Base-by-base conservation (phyloP, 2,888 invertebrate species). In the Torymus aiolomorphi region DNA sequence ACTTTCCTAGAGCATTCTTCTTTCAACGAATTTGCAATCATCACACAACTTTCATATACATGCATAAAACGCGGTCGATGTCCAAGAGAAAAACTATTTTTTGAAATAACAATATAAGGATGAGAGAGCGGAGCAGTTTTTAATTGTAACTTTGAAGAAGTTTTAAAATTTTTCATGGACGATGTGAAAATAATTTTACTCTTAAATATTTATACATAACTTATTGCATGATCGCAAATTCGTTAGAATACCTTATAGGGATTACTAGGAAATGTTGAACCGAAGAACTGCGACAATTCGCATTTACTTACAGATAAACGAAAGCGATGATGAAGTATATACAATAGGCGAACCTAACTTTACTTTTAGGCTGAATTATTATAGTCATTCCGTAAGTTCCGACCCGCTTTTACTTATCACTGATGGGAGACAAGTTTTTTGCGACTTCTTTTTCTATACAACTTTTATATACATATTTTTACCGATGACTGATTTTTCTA, bases 401-500 rank as follows among this genome's bases (percentile, higher is more conserved):
- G 80, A 77, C 57, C 62, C 74, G n/a, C 14, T 80, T 79, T 71
- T 80, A 77, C 71, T 80, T 80, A 82, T 79, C 66, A 65, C 65
- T 61, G 52, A 71, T 31, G 16, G 31, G 49, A 82, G 72, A 18
- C 62, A 67, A 66, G 66, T 65, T 74, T 78, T 31, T 75, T 51
- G 18, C 31, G 52, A 74, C 52, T 56, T 69, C 52, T 62, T 52
- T 49, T 69, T 76, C 78, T 73, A 63, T 16, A 76, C 78, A 69
- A 2, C 52, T 81, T 81, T 70, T 67, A 71, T 78, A 65, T 54
- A 51, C 62, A 59, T 31, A 11, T 76, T 73, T 31, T 77, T 59
- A 71, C 73, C 61, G 70, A 63, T 77, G 80, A 80, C 80, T 81
- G 77, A 80, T 78, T 80, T 80, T 77, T 80, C 59, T 78, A 78